A percentile compares a stretch with the other conserved stretches of the same genome.
Evolutionary conservation across 2,797 vertebrate species (phyloP).

Genomic region (Poeciliopsis turneri): DNA sequence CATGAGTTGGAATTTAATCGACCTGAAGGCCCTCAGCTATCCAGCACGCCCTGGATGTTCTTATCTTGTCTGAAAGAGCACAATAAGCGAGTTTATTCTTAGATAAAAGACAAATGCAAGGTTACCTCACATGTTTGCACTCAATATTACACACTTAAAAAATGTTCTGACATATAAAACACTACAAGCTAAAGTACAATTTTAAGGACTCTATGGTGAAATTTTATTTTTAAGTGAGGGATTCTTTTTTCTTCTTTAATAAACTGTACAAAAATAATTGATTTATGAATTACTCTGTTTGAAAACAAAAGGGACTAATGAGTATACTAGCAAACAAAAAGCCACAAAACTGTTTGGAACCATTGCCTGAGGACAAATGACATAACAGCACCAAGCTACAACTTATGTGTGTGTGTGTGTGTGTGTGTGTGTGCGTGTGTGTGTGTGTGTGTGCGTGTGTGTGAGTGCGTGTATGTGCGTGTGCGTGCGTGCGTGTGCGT

Average conservation of each 20-base stretch:
- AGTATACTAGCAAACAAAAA: constrained; percentile 46
- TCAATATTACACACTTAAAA: neutral
- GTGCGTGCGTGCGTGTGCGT: constrained; percentile 2
- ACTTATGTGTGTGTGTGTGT: constrained; percentile 9
- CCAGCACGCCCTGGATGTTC: neutral
- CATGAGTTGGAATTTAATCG: neutral
- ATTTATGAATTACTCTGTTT: constrained; percentile 24
- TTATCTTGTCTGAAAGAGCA: neutral
- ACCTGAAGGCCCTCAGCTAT: neutral
- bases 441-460: constrained; percentile 20
- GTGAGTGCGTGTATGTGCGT: constrained; percentile 6
- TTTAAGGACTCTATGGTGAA: neutral
- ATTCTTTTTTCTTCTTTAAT: constrained; percentile 6
- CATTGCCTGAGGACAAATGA: constrained; percentile 37
- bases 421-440: constrained; percentile 16
- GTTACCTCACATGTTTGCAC: neutral
- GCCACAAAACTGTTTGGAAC: constrained; percentile 37
- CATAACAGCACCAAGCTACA: constrained; percentile 35
- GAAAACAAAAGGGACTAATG: constrained; percentile 43
- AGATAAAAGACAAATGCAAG: neutral
- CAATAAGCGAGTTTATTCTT: neutral
- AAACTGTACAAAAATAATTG: constrained; percentile 18
- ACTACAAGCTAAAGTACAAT: neutral
- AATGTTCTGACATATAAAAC: neutral
- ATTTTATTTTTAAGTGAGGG: constrained; percentile 10